Evolutionary conservation across 2,113 vertebrate genomes (phyloP), one percentile per base, ranked within the genome.

Genomic region (Ramphastos sulfuratus): DNA sequence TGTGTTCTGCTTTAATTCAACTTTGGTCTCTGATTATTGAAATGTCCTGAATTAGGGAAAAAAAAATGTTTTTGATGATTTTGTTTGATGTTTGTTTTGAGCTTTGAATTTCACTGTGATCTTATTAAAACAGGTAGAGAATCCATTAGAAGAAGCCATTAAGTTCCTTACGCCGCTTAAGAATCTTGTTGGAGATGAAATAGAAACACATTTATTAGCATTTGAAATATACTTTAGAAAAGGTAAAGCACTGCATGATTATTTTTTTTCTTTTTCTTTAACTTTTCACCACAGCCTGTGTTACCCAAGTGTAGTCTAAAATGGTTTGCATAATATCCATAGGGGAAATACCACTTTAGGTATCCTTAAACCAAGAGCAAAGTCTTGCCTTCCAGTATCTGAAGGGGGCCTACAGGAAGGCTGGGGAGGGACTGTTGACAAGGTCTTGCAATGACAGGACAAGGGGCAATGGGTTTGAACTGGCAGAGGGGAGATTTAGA

Each of bases 191-290:
- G 97, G 97, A 84, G 97, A 98, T 96, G 97, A 98, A 73, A 98
- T 98, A 96, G 95, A 97, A 71, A 98, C 97, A 39, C 98, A 98
- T 76, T 94, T 98, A 9, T 96, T 98, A 96, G 98, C 98, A 72
- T 98, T 98, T 97, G 98, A 98, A 97, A 98, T 98, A 94, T 98
- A 98, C 94, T 98, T 98, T 92, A 97, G 97, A 92, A 98, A 98
- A 98, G 98, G 98, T 98, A 98, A 98, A 65, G 82, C 94, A 76
- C 74, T 48, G 52, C 81, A 39, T 80, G 27, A 37, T 89, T 86
- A 52, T 64, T 9, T 82, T 82, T 87, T 90, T 92, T n/a, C 60
- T 39, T 39, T 39, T 39, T 11, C 85, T 7, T 67, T 10, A 15
- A 18, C 33, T 13, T 30, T 80, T 83, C 3, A 15, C 7, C 89